phyloP scores from a whole-genome alignment of 2,797 vertebrate species.

The Phalloptychus januarius region DNA sequence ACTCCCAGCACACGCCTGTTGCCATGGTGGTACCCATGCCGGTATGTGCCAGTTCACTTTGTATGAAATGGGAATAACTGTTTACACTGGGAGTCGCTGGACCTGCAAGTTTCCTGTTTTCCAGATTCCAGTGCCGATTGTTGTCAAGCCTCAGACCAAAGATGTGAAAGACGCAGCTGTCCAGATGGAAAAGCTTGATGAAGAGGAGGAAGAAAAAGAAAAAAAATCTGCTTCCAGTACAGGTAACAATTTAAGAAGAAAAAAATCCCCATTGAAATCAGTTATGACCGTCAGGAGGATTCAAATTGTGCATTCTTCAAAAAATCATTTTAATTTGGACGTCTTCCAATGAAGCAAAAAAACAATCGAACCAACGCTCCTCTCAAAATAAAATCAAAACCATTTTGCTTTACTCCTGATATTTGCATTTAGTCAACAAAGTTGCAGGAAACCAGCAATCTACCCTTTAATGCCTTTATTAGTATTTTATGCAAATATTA shows the following conservation, averaged over 20 bases:
- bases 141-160: constrained; percentile 82
- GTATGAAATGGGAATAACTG: background rate
- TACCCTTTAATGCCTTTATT: background rate
- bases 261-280: background rate
- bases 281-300: background rate
- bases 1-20: constrained; percentile 91
- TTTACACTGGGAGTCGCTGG: background rate
- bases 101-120: background rate
- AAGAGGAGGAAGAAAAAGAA: constrained; percentile 82
- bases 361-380: background rate
- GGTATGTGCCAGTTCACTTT: constrained; percentile 69
- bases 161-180: constrained; percentile 83
- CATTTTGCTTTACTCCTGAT: background rate
- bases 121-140: constrained; percentile 91
- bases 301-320: background rate
- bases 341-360: background rate
- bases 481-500: background rate
- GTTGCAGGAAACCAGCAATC: background rate
- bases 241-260: constrained; percentile 70
- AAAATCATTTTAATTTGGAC: background rate
- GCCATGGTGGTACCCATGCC: constrained; percentile 88
- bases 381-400: background rate
- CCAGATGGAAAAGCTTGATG: constrained; percentile 79
- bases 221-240: constrained; percentile 82
- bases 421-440: background rate